phyloP scores from a whole-genome alignment of 2,113 vertebrate genomes.

The Triplophysa siluroides region DNA sequence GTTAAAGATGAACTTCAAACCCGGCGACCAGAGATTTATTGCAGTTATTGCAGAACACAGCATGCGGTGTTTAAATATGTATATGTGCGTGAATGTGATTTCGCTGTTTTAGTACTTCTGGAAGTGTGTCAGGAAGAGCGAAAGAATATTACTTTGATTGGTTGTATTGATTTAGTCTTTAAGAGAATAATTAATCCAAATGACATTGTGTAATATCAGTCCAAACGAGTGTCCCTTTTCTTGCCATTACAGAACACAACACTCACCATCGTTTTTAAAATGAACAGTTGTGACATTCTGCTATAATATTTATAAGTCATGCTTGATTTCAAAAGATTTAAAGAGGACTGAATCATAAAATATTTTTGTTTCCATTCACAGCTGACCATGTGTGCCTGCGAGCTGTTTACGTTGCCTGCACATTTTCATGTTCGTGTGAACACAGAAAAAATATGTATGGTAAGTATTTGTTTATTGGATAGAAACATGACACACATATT shows the following conservation, averaged over 20 bases:
- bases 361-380: not conserved
- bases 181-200: not conserved
- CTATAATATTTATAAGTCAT: too few relatives aligned
- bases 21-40: not conserved
- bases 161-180: not conserved
- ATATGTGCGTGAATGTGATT: not conserved
- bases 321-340: too few relatives aligned
- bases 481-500: not conserved
- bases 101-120: not conserved
- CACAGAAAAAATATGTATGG: not conserved
- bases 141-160: not conserved
- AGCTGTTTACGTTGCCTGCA: not conserved
- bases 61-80: conserved; percentile 1
- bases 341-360: not conserved
- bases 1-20: conserved; percentile 6
- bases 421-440: not conserved
- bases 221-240: not conserved
- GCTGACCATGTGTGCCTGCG: not conserved
- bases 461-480: not conserved
- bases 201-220: not conserved
- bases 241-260: not conserved
- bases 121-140: not conserved
- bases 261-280: too few relatives aligned
- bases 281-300: too few relatives aligned
- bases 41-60: not conserved